Evolutionary conservation across 2,113 vertebrate genomes (phyloP), one percentile per base, ranked within the genome.

Genomic region (Neogale vison): DNA sequence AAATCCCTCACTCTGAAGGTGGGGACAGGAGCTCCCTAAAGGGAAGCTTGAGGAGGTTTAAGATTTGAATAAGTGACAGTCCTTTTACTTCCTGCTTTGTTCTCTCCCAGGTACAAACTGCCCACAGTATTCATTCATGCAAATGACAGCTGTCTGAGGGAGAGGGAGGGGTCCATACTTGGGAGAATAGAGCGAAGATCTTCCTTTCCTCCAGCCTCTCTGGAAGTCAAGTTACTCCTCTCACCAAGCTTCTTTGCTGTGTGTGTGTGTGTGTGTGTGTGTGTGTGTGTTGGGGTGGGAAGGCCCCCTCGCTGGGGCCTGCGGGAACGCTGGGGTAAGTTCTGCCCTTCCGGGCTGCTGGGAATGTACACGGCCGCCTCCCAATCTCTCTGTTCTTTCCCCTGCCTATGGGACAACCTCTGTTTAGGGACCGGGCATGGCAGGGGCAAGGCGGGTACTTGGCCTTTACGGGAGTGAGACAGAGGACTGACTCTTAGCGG

Each of bases 1-100:
- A 47, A 31, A 63, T 50, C 76, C 71, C 36, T 77, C 7, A 0
- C 23, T 63, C 63, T 76, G 57, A 45, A 42, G 31, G 6, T 20
- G 23, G 9, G 67, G 11, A 2, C 90, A 2, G 21, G 4, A 0
- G 18, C 31, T 42, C 45, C n/a, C 55, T 39, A n/a, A 1, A 1
- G 65, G 63, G 23, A 10, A 14, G 18, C 67, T 67, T 39, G 77
- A 7, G 29, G 90, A 61, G 67, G 21, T 90, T 63, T 34, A 88
- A 90, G 90, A 20, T 76, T 47, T 63, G 84, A 59, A 10, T 92
- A 50, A 83, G 83, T 57, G 96, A 74, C 55, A 47, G 23, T 81
- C 18, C 80, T 88, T 69, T 71, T 63, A 34, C 80, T 89, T 93
- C 74, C 67, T 17, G 63, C 47, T 88, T 86, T 87, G 84, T 93